Evolutionary conservation across 2,113 vertebrate species (phyloP).

Genomic region (Tachycineta bicolor): DNA sequence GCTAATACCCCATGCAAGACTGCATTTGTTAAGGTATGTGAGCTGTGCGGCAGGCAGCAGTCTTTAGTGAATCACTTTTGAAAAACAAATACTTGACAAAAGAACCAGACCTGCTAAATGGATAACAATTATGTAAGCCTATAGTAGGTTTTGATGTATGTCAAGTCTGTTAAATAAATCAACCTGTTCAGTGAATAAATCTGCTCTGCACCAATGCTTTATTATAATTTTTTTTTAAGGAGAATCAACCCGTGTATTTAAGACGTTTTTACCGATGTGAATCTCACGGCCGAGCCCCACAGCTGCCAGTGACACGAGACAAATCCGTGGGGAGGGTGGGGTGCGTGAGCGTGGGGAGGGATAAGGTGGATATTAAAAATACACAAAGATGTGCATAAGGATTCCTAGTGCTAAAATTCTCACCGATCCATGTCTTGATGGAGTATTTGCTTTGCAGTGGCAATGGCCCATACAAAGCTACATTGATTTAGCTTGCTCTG

Average conservation of each 20-base stretch:
- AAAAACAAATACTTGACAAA: slow-evolving; percentile 77
- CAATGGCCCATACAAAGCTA: slow-evolving; percentile 60
- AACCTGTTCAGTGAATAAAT: slow-evolving; percentile 75
- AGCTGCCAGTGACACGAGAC: background rate
- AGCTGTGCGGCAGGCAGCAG: slow-evolving; percentile 29
- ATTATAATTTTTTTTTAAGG: background rate
- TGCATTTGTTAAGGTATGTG: slow-evolving; percentile 19
- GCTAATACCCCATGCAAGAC: slow-evolving; percentile 35
- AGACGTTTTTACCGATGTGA: background rate
- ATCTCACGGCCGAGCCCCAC: background rate
- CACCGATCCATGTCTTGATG: slow-evolving; percentile 57
- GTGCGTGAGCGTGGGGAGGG: background rate
- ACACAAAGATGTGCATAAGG: slow-evolving; percentile 25
- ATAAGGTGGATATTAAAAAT: slow-evolving; percentile 45
- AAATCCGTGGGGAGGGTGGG: background rate
- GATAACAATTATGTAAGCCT: slow-evolving; percentile 74
- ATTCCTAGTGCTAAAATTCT: slow-evolving; percentile 51
- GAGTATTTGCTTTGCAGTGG: slow-evolving; percentile 66
- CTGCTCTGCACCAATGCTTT: slow-evolving; percentile 66
- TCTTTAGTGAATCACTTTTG: slow-evolving; percentile 54
- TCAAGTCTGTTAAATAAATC: slow-evolving; percentile 75
- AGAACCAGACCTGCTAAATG: slow-evolving; percentile 69
- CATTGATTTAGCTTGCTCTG: slow-evolving; percentile 51
- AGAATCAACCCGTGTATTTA: background rate
- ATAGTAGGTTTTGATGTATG: slow-evolving; percentile 68